Conservation (phyloP, 2,113 vertebrate genomes). For the Centropristis striata region DNA sequence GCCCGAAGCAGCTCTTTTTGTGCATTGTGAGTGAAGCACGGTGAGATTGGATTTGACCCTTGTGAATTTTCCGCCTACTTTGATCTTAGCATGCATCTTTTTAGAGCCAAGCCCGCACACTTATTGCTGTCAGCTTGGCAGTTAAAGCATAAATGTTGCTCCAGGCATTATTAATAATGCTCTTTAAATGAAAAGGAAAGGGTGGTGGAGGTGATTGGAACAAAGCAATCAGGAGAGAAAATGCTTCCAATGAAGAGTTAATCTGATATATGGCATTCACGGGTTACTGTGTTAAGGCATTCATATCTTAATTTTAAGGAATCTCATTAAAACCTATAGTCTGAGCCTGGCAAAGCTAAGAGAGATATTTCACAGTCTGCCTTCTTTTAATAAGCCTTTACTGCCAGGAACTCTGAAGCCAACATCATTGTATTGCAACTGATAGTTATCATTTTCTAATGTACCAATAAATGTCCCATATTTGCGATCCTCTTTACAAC, state of each 20-base stretch:
- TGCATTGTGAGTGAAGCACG: slow-evolving; percentile 34
- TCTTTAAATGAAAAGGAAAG: slow-evolving; percentile 41
- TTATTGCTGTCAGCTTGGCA: slow-evolving; percentile 28
- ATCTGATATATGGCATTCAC: slow-evolving; percentile 26
- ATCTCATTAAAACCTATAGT: background rate
- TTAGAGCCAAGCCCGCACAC: slow-evolving; percentile 35
- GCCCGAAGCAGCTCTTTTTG: background rate
- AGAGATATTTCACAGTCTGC: slow-evolving; percentile 12
- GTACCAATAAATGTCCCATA: slow-evolving; percentile 40
- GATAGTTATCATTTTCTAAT: slow-evolving; percentile 37
- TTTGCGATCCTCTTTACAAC: slow-evolving; percentile 31
- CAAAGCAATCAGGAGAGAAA: slow-evolving; percentile 28
- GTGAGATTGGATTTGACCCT: slow-evolving; percentile 61
- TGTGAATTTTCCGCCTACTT: slow-evolving; percentile 52
- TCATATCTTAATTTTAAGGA: background rate
- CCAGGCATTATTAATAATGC: slow-evolving; percentile 56
- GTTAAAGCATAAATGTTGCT: slow-evolving; percentile 37
- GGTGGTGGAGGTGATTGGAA: slow-evolving; percentile 23
- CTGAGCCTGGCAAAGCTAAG: slow-evolving; percentile 9
- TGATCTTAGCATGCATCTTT: slow-evolving; percentile 55
- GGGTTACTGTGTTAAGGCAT: slow-evolving; percentile 19
- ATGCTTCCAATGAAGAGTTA: slow-evolving; percentile 35
- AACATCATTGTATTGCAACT: slow-evolving; percentile 26
- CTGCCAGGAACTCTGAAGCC: slow-evolving; percentile 8
- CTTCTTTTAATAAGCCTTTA: slow-evolving; percentile 15